phyloP scores from a whole-genome alignment of 2,113 vertebrate species.

The Lontra canadensis region DNA sequence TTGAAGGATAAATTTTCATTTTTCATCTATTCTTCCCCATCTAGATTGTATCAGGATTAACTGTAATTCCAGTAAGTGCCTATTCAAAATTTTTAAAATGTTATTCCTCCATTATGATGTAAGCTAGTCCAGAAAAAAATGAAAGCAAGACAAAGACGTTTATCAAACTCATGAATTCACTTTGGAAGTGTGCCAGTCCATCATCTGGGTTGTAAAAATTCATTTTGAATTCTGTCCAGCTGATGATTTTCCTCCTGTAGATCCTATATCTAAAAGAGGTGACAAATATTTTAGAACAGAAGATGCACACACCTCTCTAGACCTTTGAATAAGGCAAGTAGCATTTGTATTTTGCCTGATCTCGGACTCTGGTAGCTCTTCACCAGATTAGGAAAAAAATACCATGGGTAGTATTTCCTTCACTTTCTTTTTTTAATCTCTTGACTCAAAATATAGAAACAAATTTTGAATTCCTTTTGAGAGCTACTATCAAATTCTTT shows the following conservation, averaged over 20 bases:
- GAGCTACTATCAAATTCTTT: not conserved
- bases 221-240: constrained; percentile 70
- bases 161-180: constrained; percentile 75
- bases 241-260: not conserved
- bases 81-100: constrained; percentile 96
- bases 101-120: constrained; percentile 88
- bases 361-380: not conserved
- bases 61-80: constrained; percentile 99
- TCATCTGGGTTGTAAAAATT: constrained; percentile 86
- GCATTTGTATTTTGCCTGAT: not conserved
- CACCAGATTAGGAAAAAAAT: not conserved
- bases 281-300: not conserved
- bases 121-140: constrained; percentile 80
- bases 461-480: not conserved
- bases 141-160: constrained; percentile 64
- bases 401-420: not conserved
- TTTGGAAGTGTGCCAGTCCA: constrained; percentile 78
- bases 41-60: constrained; percentile 99
- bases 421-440: not conserved
- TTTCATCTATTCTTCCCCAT: constrained; percentile 99
- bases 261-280: not conserved
- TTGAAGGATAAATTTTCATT: constrained; percentile 99
- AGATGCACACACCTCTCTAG: not conserved
- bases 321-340: not conserved
- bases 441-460: not conserved